Evolutionary conservation across 1,140 invertebrate genomes (phyloP), one percentile per base, ranked within the genome.

Genomic region (Carcinoscorpius rotundicauda): DNA sequence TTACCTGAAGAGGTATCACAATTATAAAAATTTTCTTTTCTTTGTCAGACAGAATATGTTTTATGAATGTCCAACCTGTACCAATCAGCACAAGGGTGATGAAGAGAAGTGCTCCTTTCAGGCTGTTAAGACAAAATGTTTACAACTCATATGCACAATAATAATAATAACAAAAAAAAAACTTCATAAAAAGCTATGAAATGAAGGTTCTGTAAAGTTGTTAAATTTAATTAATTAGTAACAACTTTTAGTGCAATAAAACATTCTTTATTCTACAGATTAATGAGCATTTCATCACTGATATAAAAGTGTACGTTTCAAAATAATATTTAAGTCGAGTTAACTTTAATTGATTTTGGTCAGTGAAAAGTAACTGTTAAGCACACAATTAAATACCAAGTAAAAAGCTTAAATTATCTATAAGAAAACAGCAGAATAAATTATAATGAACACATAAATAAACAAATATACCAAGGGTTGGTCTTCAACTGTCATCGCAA

Each of bases 11-110:
- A 6, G 96, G 95, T 73, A 99, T 93, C 51, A 98, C 91, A 73
- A 98, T 89, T 86, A 98, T 93, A 74, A 99, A 98, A n/a, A 99
- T 83, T 75, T 95, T 97, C 76, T 98, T 97, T 72, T 99, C 97
- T 69, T 92, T 87, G 69, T 97, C 93, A 5, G 91, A 90, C 4
- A 99, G 79, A 68, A 98, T 92, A 73, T 98, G 93, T 76, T 99
- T 99, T 62, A 99, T 94, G 74, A 98, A 98, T 50, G 94, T 94
- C 93, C 96, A 99, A 3, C 97, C 97, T 51, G 96, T 96, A 52
- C 97, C 97, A 69, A 99, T 92, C 6, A 99, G 80, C 6, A 98
- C 86, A 70, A 99, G 91, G 0, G 94, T 97, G 56, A 97, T 93
- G 75, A 99, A 98, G 55, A 99, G 78, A 29, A 99, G 84, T 0